Evolutionary conservation across 1,140 invertebrate species (phyloP), one percentile per base, ranked within the genome.

Genomic region (Aphaenogaster ashmeadi): DNA sequence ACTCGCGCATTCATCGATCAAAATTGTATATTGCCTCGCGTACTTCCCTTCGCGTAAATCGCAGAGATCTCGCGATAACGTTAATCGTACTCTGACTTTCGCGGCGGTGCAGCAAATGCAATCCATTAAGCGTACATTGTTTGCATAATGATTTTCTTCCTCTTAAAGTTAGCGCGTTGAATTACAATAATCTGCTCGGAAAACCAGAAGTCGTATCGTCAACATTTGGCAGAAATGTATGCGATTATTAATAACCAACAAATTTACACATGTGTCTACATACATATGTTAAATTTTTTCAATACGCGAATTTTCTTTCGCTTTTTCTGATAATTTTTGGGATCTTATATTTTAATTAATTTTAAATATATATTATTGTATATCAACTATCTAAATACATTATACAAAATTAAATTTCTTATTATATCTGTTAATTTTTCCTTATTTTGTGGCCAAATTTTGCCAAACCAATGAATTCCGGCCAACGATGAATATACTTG

Each of bases 61-160:
- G 33, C 9, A 64, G 60, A 75, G 27, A 89, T 62, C 56, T 74
- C 18, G 15, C 38, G 52, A 44, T 75, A 66, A 81, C 69, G 69
- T 77, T 90, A 87, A 90, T 89, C 74, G 72, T 52, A 41, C 77
- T 60, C 9, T 38, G 81, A 74, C 44, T 87, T 87, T 47, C 44
- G 27, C 60, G 9, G 8, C 47, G 44, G 64, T 75, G 50, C 9
- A n/a, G 27, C 38, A 72, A 80, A 89, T 79, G 72, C 62, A 83
- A 72, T 90, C 78, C 85, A 89, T 90, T 89, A 90, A 89, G 78
- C 33, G 11, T 56, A 56, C 2, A 50, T 90, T 87, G 88, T 83
- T 90, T 87, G 38, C 56, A 47, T 15, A 84, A 54, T 56, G 27
- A 81, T 89, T 72, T 81, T 38, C 56, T 78, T 62, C 9, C 36